Evolutionary conservation across 2,888 invertebrate genomes (phyloP).

Genomic region (Latrodectus hesperus): DNA sequence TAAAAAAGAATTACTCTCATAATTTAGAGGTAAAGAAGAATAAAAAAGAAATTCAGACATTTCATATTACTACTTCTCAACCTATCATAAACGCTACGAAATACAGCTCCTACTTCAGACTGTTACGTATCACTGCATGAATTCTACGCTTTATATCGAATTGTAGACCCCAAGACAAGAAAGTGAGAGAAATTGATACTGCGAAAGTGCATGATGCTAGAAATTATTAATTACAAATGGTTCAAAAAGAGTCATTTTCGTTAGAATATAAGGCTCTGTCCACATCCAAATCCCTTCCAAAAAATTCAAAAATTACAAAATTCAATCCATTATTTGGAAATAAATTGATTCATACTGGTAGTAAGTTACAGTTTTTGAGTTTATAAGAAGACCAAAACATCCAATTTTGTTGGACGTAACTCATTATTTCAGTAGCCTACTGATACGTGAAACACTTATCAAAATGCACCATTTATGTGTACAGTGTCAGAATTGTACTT

Average conservation of each 20-base stretch:
- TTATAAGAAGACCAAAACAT: not conserved
- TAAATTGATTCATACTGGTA: too few relatives aligned
- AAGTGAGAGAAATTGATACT: not conserved
- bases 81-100: too few relatives aligned
- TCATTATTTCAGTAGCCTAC: not conserved
- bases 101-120: not conserved
- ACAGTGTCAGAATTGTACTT: not conserved
- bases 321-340: too few relatives aligned
- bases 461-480: not conserved
- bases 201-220: not conserved
- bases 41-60: too few relatives aligned
- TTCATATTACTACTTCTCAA: too few relatives aligned
- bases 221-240: not conserved
- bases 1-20: too few relatives aligned
- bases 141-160: not conserved
- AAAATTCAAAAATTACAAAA: too few relatives aligned
- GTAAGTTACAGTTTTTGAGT: too few relatives aligned
- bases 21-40: too few relatives aligned
- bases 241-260: not conserved
- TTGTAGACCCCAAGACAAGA: not conserved
- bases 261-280: too few relatives aligned
- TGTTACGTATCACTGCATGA: not conserved
- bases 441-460: not conserved
- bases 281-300: too few relatives aligned
- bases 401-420: not conserved